Base-by-base conservation (phyloP, 2,113 vertebrate genomes). In the Anseranas semipalmata region DNA sequence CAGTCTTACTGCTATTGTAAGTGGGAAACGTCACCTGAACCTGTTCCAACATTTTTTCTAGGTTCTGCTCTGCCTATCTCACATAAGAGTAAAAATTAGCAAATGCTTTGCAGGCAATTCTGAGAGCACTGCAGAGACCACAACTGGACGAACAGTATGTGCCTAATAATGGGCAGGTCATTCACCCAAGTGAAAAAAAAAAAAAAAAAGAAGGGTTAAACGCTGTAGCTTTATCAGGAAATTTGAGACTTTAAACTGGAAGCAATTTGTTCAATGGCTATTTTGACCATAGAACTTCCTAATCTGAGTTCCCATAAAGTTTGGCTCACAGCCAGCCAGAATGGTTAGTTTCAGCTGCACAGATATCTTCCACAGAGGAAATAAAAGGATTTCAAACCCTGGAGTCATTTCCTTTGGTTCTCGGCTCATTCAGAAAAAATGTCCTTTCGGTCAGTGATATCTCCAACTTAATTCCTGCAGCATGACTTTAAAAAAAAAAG, bases 351-450 rank as follows among this genome's bases (percentile, higher is more conserved):
- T 97, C 98, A 97, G 97, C 97, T 97, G 98, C 92, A 89, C 93
- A 97, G 98, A 98, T 98, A 99, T 98, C 97, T 95, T 98, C 97
- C 94, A 97, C 91, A 98, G 97, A 98, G 98, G 98, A 99, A 99
- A 98, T 97, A 97, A 98, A 98, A 98, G 98, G 98, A 98, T 97
- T 99, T 98, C 96, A 98, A 98, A 98, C 97, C 97, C 50, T 85
- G 63, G 98, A 99, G 98, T 99, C 98, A 99, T 99, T 99, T 99
- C 99, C 98, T 98, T 97, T 98, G 96, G 97, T 98, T 98, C 96
- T 90, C 94, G 46, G 98, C 97, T 98, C 95, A 98, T 98, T 98
- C 95, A 98, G 97, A 94, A 98, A 98, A 98, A 98, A 97, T 98
- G 94, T 98, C 97, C 97, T 98, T 98, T 98, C 41, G 96, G 98